phyloP scores from a whole-genome alignment of 2,888 invertebrate genomes.

The Sphaerophoria taeniata region DNA sequence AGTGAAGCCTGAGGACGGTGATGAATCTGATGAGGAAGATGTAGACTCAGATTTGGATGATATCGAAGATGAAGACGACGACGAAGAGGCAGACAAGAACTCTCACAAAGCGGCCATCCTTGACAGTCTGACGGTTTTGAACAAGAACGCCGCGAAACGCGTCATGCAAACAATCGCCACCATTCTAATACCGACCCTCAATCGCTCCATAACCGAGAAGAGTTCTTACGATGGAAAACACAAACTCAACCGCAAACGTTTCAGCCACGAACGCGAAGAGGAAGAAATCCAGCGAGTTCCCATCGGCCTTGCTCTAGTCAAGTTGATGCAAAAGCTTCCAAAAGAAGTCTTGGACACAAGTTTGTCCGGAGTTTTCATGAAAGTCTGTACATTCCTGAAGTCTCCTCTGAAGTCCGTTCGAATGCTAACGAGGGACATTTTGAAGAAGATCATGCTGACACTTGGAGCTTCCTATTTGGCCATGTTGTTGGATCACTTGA shows the following conservation, averaged over 20 bases:
- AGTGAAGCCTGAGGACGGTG: constrained; percentile 78
- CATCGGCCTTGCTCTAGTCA: constrained; percentile 95
- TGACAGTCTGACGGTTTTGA: constrained; percentile 84
- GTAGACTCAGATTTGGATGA: constrained; percentile 76
- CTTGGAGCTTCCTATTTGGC: constrained; percentile 93
- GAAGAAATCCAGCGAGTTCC: constrained; percentile 96
- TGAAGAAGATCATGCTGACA: constrained; percentile 94
- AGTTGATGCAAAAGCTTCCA: constrained; percentile 94
- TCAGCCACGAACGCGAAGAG: constrained; percentile 90
- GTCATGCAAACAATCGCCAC: constrained; percentile 89
- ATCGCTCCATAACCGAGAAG: constrained; percentile 87
- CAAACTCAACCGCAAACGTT: constrained; percentile 89
- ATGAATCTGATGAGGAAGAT: constrained; percentile 79
- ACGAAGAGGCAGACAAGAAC: constrained; percentile 82
- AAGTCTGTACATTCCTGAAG: constrained; percentile 94
- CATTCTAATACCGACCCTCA: constrained; percentile 91
- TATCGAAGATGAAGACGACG: constrained; percentile 70
- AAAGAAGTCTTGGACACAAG: constrained; percentile 88
- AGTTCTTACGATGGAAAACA: constrained; percentile 90
- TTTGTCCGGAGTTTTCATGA: constrained; percentile 93
- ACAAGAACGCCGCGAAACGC: constrained; percentile 89
- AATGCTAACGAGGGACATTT: constrained; percentile 92
- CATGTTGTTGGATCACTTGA: constrained; percentile 91
- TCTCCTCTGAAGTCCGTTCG: constrained; percentile 94
- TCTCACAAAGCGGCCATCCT: constrained; percentile 74